Conservation (phyloP, 2,797 vertebrate species). For the Amblyraja radiata region DNA sequence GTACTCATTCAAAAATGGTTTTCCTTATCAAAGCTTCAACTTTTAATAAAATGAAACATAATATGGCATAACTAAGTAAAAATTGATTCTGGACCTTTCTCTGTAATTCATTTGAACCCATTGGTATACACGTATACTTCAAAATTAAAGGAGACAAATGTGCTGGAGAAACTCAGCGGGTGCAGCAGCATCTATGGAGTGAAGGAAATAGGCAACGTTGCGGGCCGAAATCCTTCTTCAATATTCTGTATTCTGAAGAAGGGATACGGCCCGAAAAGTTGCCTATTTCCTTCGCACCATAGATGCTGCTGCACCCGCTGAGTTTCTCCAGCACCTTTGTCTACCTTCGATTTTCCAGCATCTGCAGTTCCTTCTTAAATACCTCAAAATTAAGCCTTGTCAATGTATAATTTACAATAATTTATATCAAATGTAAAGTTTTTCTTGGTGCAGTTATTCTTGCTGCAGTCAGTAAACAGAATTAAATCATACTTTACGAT, state of each 20-base stretch:
- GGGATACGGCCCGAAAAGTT: too few species aligned
- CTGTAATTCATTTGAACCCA: background rate
- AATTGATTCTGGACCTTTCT: background rate
- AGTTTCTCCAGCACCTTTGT: too few species aligned
- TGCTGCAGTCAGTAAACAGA: background rate
- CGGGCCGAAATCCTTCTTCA: too few species aligned
- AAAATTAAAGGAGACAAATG: background rate
- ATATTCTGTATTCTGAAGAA: too few species aligned
- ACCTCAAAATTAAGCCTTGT: background rate
- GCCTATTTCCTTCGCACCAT: too few species aligned
- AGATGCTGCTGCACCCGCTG: too few species aligned
- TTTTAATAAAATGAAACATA: background rate
- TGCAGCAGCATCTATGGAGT: too few species aligned
- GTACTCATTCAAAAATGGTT: background rate
- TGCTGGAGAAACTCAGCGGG: too few species aligned
- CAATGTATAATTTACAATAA: background rate
- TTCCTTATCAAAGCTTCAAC: background rate
- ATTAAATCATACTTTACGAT: background rate
- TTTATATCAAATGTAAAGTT: background rate
- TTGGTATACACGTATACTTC: background rate
- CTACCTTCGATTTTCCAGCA: too few species aligned
- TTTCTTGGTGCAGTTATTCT: background rate
- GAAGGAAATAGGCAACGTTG: too few species aligned
- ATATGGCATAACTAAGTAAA: background rate
- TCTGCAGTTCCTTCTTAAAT: too few species aligned